A percentile compares a stretch with the other conserved stretches of the same genome.
phyloP scores from a whole-genome alignment of 2,888 invertebrate genomes.

The Galerucella pusilla region DNA sequence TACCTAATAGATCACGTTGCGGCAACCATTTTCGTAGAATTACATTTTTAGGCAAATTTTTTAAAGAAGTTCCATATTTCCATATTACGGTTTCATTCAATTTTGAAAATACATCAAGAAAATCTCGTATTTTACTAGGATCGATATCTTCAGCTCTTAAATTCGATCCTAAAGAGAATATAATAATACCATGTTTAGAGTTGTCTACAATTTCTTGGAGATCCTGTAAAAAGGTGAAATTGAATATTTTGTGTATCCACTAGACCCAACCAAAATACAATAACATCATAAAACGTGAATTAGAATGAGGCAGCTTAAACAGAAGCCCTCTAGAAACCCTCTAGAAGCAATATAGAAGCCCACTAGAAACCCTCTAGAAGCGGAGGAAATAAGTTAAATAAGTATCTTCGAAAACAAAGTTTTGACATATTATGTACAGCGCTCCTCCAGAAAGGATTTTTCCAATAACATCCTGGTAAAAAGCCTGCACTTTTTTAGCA shows the following conservation, averaged over 20 bases:
- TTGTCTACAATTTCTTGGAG: conserved; percentile 57
- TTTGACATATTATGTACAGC: no score
- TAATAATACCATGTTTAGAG: conserved; percentile 60
- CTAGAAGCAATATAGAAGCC: no score
- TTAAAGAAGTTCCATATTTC: conserved; percentile 60
- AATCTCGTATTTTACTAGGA: conserved; percentile 46
- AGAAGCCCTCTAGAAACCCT: no score
- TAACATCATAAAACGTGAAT: no score
- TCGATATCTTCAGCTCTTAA: conserved; percentile 56
- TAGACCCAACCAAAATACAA: no score
- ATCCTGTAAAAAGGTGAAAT: conserved; percentile 48
- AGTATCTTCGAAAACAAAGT: no score
- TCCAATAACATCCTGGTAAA: no score
- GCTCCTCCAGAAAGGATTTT: no score
- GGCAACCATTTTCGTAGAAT: conserved; percentile 62
- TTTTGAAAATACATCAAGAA: conserved; percentile 58
- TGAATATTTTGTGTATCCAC: not conserved
- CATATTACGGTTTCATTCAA: conserved; percentile 62
- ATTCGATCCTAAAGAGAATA: conserved; percentile 62
- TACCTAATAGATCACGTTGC: conserved; percentile 62
- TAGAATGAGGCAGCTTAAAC: no score
- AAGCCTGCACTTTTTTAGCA: no score
- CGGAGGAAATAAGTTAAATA: no score
- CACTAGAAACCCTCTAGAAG: no score
- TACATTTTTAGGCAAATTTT: conserved; percentile 60